These are phyloP conservation scores for Apotomis capreana DNA, from an alignment of 2,888 invertebrate species.

Conservation along the genomic window DNA sequence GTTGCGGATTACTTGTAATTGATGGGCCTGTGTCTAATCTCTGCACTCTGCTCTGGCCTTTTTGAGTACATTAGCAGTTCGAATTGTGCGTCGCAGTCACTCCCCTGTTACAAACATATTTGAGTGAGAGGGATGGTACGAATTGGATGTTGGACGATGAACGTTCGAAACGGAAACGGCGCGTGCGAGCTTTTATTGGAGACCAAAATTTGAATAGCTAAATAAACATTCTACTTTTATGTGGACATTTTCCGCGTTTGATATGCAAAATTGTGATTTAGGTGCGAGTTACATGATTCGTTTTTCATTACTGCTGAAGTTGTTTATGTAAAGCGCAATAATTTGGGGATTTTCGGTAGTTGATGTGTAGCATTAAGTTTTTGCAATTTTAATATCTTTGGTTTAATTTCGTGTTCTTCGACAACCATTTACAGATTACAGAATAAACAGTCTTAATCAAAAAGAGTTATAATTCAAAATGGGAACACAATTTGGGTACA, in stretches of 20 bases:
- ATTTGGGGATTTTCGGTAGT: background rate
- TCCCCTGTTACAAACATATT: too few relatives aligned
- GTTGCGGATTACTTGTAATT: constrained; percentile 78
- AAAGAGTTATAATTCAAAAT: too few relatives aligned
- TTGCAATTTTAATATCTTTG: background rate
- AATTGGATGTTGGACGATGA: too few relatives aligned
- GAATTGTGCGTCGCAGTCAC: background rate
- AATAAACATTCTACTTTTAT: constrained; percentile 46
- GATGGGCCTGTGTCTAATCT: constrained; percentile 79
- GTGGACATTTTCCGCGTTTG: constrained; percentile 16
- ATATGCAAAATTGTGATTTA: background rate
- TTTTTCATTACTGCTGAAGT: background rate
- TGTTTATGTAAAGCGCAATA: too few relatives aligned
- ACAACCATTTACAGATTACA: background rate
- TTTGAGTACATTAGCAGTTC: background rate
- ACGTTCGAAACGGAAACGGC: constrained; percentile 44
- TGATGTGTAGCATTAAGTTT: too few relatives aligned
- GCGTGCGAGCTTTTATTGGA: constrained; percentile 40
- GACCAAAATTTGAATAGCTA: constrained; percentile 50
- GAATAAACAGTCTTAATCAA: background rate
- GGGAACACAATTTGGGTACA: too few relatives aligned
- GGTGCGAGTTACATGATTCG: background rate
- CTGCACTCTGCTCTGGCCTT: constrained; percentile 67
- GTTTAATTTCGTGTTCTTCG: background rate
- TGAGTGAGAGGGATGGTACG: too few relatives aligned